phyloP scores from a whole-genome alignment of 2,888 invertebrate species.

The Scaptodrosophila latifasciaeformis region DNA sequence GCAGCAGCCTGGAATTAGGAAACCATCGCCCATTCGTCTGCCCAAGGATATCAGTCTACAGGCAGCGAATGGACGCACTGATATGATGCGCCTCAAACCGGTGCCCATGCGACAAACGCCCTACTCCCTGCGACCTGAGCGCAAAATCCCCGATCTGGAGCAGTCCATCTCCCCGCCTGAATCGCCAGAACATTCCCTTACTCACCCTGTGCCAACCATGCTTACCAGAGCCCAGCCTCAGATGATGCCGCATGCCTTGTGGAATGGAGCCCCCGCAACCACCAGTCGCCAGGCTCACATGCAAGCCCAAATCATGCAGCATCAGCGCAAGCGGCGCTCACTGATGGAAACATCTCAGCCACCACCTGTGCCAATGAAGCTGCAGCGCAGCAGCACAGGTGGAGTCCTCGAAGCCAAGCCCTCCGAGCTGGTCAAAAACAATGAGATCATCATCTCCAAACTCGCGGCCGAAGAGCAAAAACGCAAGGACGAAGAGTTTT shows the following conservation, averaged over 20 bases:
- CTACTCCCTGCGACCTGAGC: conserved; percentile 61
- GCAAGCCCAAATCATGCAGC: conserved; percentile 24
- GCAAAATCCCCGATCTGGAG: conserved; percentile 62
- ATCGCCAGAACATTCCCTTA: conserved; percentile 22
- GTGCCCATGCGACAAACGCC: conserved; percentile 60
- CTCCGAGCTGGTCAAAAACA: conserved; percentile 18
- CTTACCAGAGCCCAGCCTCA: conserved; percentile 18
- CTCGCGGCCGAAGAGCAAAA: conserved; percentile 19
- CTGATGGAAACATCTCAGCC: conserved; percentile 21
- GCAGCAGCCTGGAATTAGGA: conserved; percentile 14
- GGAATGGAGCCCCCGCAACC: conserved; percentile 28
- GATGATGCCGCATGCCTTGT: conserved; percentile 13
- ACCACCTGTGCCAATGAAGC: conserved; percentile 42
- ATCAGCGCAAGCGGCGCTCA: conserved; percentile 41
- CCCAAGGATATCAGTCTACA: conserved; percentile 52
- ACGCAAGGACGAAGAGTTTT: conserved; percentile 48
- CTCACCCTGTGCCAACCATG: conserved; percentile 17
- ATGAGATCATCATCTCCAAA: conserved; percentile 3
- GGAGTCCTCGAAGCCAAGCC: conserved; percentile 30
- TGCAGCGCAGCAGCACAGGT: conserved; percentile 44
- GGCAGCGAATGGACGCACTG: conserved; percentile 27
- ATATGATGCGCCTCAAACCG: conserved; percentile 49
- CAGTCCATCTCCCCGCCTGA: conserved; percentile 60
- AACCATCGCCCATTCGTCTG: conserved; percentile 33
- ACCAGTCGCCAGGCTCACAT: conserved; percentile 48